phyloP scores from a whole-genome alignment of 2,888 invertebrate species.

The Trissoscelio sp. region DNA sequence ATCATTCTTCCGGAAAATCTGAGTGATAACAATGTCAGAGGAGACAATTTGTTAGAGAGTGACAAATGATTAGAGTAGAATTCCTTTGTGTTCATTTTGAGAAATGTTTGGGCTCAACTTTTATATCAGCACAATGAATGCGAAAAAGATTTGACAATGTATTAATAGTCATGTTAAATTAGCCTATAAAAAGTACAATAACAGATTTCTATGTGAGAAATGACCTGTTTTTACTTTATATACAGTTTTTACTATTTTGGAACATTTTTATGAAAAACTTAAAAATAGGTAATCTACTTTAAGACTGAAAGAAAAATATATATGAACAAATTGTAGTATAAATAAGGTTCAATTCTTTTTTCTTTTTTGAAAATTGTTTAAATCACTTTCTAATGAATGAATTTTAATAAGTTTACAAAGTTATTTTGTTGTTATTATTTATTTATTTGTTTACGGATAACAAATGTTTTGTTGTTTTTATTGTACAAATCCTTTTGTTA shows the following conservation, averaged over 20 bases:
- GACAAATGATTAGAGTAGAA: too few species aligned
- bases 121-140: too few species aligned
- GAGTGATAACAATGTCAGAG: slow-evolving; percentile 30
- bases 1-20: slow-evolving; percentile 48
- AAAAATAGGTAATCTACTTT: neutral
- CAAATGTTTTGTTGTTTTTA: neutral
- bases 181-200: slow-evolving; percentile 40
- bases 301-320: slow-evolving; percentile 1
- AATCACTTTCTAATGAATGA: neutral
- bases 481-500: neutral
- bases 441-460: slow-evolving; percentile 8
- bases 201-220: neutral
- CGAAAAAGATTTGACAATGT: slow-evolving; percentile 23
- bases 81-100: too few species aligned
- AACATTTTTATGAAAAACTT: neutral
- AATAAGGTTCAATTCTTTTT: slow-evolving; percentile 1
- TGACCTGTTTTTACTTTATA: neutral
- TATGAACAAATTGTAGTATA: neutral
- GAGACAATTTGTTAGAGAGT: slow-evolving; percentile 43
- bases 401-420: too few species aligned
- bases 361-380: neutral
- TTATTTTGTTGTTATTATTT: slow-evolving; percentile 18
- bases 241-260: neutral
- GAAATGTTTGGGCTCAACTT: too few species aligned
- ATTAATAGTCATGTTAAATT: slow-evolving; percentile 8